Evolutionary conservation across 2,113 vertebrate species (phyloP), one percentile per base, ranked within the genome.

Genomic region (Camelus bactrianus): DNA sequence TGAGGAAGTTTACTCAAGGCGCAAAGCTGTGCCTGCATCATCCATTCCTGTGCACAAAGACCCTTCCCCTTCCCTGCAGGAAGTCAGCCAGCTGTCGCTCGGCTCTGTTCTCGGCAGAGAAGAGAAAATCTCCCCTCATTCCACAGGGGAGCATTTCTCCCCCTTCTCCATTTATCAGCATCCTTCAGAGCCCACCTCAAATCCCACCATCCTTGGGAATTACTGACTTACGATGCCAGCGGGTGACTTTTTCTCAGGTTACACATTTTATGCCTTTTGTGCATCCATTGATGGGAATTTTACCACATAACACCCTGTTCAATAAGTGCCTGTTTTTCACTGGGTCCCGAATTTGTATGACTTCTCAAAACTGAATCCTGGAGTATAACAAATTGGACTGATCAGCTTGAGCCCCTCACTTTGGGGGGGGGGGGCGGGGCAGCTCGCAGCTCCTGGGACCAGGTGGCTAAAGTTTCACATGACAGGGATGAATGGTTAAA

Each of bases 311-410:
- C 6, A 4, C 83, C 26, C 30, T 84, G 35, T 73, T 54, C 32
- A 22, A 7, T 35, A 76, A 89, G 19, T 35, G 8, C 16, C 32
- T 72, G 6, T 88, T 67, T 93, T 95, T 70, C 67, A 82, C 70
- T 22, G 65, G n/a, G 38, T 88, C 38, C 54, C 70, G 50, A 15
- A 84, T 86, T 89, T 87, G 54, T 93, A 38, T 80, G 65, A 87
- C 60, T 98, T 97, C 83, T 77, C 30, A 32, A 83, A 92, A 93
- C 69, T 72, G 89, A 76, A 94, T 76, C 86, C 86, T 89, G 16
- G n/a, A 80, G 96, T 93, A 83, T 83, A 83, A 95, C 96, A 89
- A 97, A 98, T 97, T 69, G 73, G 42, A 28, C 46, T 94, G 94
- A 97, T 97, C 67, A 50, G 24, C n/a, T 83, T 94, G 95, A 97